Evolutionary conservation across 2,113 vertebrate genomes (phyloP).

Genomic region (Chloroceryle aenea): DNA sequence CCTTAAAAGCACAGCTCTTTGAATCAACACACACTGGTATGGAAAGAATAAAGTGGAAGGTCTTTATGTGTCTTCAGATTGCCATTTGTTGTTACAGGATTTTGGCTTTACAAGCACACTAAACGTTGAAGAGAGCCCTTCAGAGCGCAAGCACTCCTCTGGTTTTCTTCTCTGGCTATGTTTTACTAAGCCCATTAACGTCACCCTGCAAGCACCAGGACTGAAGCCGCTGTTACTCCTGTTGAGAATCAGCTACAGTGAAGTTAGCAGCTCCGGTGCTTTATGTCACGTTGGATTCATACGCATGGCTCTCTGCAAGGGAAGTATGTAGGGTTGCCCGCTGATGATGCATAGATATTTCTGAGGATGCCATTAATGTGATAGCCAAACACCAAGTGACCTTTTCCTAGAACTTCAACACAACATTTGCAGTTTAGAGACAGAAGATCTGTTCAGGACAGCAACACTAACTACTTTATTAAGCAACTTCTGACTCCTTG

Average conservation of each 20-base stretch:
- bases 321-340: slow-evolving; percentile 15
- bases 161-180: neutral
- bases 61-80: neutral
- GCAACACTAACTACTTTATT: slow-evolving; percentile 75
- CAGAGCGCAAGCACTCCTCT: neutral
- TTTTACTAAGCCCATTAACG: neutral
- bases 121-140: neutral
- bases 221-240: neutral
- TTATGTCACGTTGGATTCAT: neutral
- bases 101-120: neutral
- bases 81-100: neutral
- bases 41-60: neutral
- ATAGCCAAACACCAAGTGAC: slow-evolving; percentile 72
- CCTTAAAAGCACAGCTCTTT: neutral
- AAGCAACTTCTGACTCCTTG: slow-evolving; percentile 66
- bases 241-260: neutral
- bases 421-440: slow-evolving; percentile 49
- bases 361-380: slow-evolving; percentile 73
- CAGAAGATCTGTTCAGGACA: slow-evolving; percentile 74
- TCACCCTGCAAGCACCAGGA: neutral
- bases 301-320: neutral
- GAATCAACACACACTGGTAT: neutral
- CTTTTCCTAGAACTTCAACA: slow-evolving; percentile 79
- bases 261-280: neutral
- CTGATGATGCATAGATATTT: slow-evolving; percentile 62